Percentiles rank a stretch among this genome's conserved stretches.
phyloP scores from a whole-genome alignment of 1,140 invertebrate genomes.

The Phocides pigmalion region DNA sequence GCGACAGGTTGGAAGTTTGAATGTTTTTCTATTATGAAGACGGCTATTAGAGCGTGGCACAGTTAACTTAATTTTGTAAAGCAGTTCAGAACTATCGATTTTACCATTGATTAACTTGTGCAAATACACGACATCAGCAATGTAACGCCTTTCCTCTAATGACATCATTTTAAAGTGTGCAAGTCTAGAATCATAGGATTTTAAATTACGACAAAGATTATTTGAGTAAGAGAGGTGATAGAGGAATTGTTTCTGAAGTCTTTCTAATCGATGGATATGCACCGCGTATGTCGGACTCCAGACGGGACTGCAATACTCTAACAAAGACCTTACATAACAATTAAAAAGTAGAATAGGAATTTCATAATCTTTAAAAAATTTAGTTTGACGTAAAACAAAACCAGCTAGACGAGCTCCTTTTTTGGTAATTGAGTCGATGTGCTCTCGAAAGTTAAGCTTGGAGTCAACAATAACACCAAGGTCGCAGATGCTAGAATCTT shows the following conservation, averaged over 20 bases:
- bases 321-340: constrained; percentile 8
- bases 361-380: constrained; percentile 22
- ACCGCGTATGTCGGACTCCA: constrained; percentile 13
- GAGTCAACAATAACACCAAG: no score
- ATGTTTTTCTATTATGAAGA: constrained; percentile 1
- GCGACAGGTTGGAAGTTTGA: no score
- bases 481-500: no score
- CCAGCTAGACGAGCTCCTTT: constrained; percentile 11
- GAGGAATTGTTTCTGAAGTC: constrained; percentile 15
- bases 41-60: constrained; percentile 1
- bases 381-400: constrained; percentile 17
- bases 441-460: constrained; percentile 11
- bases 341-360: neutral
- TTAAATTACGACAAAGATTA: constrained; percentile 11
- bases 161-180: neutral
- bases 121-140: neutral
- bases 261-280: constrained; percentile 9
- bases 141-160: neutral
- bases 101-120: neutral
- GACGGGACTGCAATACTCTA: constrained; percentile 23
- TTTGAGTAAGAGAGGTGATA: constrained; percentile 13
- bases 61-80: neutral
- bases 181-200: neutral
- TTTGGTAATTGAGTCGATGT: constrained; percentile 16
- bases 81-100: neutral